A percentile compares a stretch with the other conserved stretches of the same genome.
Conservation (phyloP, 2,888 invertebrate genomes). For the Brachyopa scutellaris region DNA sequence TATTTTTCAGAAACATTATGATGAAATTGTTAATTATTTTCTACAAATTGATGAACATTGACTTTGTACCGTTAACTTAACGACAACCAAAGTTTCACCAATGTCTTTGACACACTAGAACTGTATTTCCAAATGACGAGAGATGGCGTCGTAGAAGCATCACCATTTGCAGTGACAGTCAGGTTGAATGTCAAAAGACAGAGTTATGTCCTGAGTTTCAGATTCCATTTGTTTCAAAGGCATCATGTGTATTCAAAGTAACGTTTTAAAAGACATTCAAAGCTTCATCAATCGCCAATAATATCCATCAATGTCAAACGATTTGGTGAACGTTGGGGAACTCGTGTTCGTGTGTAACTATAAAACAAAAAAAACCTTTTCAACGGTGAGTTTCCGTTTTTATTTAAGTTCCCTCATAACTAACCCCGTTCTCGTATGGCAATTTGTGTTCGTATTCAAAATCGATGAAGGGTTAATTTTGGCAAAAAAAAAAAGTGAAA, state of each 20-base stretch:
- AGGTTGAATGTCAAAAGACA: neutral
- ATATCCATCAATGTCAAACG: constrained; percentile 12
- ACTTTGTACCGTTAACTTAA: neutral
- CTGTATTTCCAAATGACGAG: no score
- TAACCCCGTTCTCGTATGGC: constrained; percentile 29
- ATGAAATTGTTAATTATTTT: constrained; percentile 10
- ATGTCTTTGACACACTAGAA: neutral
- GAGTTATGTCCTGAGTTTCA: neutral
- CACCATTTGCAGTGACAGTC: no score
- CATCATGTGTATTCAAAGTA: neutral
- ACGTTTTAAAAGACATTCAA: constrained; percentile 4
- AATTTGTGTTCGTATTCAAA: constrained; percentile 25
- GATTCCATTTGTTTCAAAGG: neutral
- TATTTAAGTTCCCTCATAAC: constrained; percentile 33
- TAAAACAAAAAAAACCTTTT: constrained; percentile 31
- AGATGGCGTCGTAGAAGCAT: no score
- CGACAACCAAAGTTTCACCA: neutral
- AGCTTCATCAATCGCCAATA: constrained; percentile 18
- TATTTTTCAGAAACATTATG: neutral
- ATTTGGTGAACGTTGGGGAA: constrained; percentile 2
- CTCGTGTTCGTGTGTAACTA: constrained; percentile 13
- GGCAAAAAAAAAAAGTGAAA: constrained; percentile 11
- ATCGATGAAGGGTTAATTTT: constrained; percentile 49
- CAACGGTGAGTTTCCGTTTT: constrained; percentile 19
- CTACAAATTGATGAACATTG: neutral